Percentiles rank a stretch among this genome's conserved stretches.
phyloP scores from a whole-genome alignment of 1,140 invertebrate species.

The Littorina saxatilis region DNA sequence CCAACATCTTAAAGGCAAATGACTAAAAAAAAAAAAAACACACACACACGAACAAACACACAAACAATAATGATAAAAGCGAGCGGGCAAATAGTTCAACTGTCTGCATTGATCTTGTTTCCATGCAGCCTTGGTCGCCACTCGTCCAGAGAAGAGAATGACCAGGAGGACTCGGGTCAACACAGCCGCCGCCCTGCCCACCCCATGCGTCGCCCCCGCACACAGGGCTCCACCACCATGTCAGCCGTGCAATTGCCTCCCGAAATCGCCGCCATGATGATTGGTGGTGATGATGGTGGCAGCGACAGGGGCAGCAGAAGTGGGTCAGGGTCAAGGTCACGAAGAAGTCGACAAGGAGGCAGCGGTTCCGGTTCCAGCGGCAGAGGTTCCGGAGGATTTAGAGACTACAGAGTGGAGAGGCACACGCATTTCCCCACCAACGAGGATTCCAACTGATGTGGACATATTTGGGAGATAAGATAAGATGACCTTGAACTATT shows the following conservation, averaged over 20 bases:
- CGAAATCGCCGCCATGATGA: neutral
- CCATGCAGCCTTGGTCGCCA: no score
- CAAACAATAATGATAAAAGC: no score
- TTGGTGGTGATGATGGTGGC: neutral
- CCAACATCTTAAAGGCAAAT: no score
- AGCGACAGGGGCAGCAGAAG: neutral
- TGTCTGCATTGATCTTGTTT: no score
- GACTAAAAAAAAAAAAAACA: no score
- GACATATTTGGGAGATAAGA: no score
- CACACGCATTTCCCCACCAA: neutral
- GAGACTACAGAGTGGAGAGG: slow-evolving; percentile 16
- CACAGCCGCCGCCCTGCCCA: neutral
- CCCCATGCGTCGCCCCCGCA: neutral
- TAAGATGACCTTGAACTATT: no score
- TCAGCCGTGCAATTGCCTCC: neutral
- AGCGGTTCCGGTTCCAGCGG: neutral
- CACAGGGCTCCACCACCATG: neutral
- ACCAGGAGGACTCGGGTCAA: neutral
- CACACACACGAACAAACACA: no score
- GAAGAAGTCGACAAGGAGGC: neutral
- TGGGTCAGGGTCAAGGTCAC: slow-evolving; percentile 19
- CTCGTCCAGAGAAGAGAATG: slow-evolving; percentile 10
- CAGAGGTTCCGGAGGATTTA: no score
- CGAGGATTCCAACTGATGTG: slow-evolving; percentile 12
- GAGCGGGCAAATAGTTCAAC: no score